Evolutionary conservation across 2,888 invertebrate genomes (phyloP), one percentile per base, ranked within the genome.

Genomic region (Parnassius orleans): DNA sequence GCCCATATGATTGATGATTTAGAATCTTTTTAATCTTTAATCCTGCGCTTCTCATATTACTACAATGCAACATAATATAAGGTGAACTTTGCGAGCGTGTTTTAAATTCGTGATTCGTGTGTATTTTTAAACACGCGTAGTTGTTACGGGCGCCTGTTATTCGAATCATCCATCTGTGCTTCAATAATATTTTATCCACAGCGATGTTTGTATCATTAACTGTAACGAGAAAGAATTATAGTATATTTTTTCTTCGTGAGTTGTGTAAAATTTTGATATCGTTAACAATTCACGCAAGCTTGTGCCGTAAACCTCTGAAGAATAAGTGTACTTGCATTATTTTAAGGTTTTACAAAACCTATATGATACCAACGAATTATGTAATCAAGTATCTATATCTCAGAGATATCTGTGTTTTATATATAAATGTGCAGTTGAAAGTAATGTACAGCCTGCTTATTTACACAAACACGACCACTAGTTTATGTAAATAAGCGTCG

Each of bases 261-360:
- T 9, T 42, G 2, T 24, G 2, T 24, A 14, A 9, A 15, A 42
- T 42, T 14, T 53, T 42, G 10, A 42, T 53, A 14, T 53, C n/a
- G 53, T 53, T 53, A 53, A 43, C 53, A 53, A 53, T 53, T 42
- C 53, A 53, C 14, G 12, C 52, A 14, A 53, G 14, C 14, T 3
- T 42, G 52, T 3, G 14, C 53, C 10, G 42, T 53, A 42, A 53
- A 53, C 53, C 10, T 42, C 12, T 53, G 42, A 41, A 53, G 14
- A 10, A 10, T 53, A 14, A 43, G 41, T 53, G 19, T 10, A 19
- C 10, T 51, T 51, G 51, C 51, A 51, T 51, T 51, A 51, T 51
- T 19, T 19, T 51, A 51, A 50, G 51, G 51, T 51, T 11, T 51
- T 19, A 19, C 51, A 9, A 7, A 15, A 51, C 19, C 24, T 51